phyloP scores from a whole-genome alignment of 2,113 vertebrate genomes.

The Chaenogobius annularis region DNA sequence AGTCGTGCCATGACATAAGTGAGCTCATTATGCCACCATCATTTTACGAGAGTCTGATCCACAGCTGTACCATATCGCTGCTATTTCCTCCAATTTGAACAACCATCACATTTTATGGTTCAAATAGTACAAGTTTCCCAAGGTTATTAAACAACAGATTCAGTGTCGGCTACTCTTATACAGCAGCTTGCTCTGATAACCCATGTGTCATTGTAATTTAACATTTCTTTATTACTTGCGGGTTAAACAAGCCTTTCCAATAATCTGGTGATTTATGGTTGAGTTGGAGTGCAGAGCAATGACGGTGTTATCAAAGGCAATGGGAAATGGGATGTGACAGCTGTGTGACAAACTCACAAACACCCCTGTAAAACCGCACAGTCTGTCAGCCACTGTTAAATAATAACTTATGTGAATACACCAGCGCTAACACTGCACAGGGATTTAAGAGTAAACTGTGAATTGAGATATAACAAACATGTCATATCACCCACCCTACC shows the following conservation, averaged over 20 bases:
- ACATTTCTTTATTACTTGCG: constrained; percentile 2
- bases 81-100: not conserved
- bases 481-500: not conserved
- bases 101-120: not conserved
- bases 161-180: not conserved
- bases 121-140: not conserved
- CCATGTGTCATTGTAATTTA: constrained; percentile 11
- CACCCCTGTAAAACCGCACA: constrained; percentile 7
- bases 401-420: constrained; percentile 11
- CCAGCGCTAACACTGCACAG: not conserved
- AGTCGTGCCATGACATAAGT: not conserved
- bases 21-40: not conserved
- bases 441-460: not conserved
- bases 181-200: not conserved
- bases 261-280: constrained; percentile 31
- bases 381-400: constrained; percentile 8
- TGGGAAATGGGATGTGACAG: constrained; percentile 8
- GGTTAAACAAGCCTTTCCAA: not conserved
- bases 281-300: not conserved
- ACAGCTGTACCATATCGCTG: not conserved
- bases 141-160: constrained; percentile 25
- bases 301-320: not conserved
- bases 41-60: not conserved
- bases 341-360: constrained; percentile 38
- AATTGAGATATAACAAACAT: not conserved